Percentiles rank a stretch among this genome's conserved stretches.
These are phyloP conservation scores for Diadromus collaris DNA, from an alignment of 2,888 invertebrate species.

Conservation along the genomic window DNA sequence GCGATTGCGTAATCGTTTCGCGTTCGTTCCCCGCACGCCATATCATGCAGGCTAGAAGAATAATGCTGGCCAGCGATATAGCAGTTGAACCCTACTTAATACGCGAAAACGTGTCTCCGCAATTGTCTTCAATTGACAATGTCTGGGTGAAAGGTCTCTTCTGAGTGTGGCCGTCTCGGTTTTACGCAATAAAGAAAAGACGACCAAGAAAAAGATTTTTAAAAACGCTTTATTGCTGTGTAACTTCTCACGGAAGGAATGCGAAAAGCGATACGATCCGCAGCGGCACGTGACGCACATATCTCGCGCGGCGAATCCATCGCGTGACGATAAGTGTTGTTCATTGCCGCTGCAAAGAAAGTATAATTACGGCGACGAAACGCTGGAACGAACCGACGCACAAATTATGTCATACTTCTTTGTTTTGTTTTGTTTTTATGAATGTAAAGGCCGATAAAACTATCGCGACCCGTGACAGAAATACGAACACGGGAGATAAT, in stretches of 20 bases:
- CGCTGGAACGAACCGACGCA: not conserved
- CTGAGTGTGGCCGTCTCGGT: not conserved
- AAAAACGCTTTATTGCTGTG: not conserved
- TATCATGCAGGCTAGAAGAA: constrained; percentile 3
- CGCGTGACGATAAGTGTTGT: constrained; percentile 40
- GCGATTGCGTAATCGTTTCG: constrained; percentile 12
- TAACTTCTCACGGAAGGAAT: not conserved
- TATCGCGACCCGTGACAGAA: not conserved
- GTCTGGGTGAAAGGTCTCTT: not conserved
- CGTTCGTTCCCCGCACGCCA: not conserved
- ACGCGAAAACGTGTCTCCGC: not conserved
- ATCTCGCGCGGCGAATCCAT: constrained; percentile 13
- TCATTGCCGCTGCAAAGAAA: constrained; percentile 3
- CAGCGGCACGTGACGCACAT: not conserved
- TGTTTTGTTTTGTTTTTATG: not conserved
- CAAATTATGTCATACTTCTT: not conserved
- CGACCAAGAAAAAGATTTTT: not conserved
- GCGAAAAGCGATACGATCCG: constrained; percentile 21
- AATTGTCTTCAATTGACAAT: constrained; percentile 53
- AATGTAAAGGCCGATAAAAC: not conserved
- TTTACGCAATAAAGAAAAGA: constrained; percentile 28
- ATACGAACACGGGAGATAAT: not conserved
- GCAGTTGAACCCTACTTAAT: constrained; percentile 21
- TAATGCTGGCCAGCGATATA: not conserved
- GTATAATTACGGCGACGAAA: constrained; percentile 34